phyloP scores from a whole-genome alignment of 2,888 invertebrate genomes.

The Hipparchia semele region DNA sequence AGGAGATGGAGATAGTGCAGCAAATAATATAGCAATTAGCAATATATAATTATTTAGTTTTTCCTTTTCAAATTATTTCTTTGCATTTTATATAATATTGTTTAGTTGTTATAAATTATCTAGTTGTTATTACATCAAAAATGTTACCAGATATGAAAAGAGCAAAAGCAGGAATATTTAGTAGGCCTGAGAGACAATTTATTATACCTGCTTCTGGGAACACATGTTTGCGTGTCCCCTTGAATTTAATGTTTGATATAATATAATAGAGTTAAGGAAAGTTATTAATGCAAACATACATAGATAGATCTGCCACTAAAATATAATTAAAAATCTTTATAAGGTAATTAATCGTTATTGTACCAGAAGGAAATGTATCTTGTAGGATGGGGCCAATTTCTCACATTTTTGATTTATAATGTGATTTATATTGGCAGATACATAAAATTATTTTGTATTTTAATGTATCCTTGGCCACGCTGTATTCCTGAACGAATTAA shows the following conservation, averaged over 20 bases:
- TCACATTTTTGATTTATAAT: constrained; percentile 29
- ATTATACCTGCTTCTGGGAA: background rate
- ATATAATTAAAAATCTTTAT: background rate
- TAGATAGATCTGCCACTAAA: background rate
- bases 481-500: background rate
- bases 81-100: constrained; percentile 67
- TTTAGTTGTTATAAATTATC: constrained; percentile 24
- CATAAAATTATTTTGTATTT: background rate
- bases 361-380: constrained; percentile 5
- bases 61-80: constrained; percentile 55
- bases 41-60: constrained; percentile 49
- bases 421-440: constrained; percentile 20
- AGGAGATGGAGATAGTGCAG: constrained; percentile 48
- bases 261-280: constrained; percentile 1
- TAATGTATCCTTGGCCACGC: background rate
- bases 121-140: constrained; percentile 17
- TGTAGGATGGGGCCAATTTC: constrained; percentile 13
- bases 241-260: background rate
- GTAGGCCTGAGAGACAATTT: background rate
- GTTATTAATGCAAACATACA: background rate
- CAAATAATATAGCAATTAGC: constrained; percentile 45
- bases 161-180: background rate
- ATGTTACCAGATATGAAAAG: background rate
- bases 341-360: constrained; percentile 1
- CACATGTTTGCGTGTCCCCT: background rate